Evolutionary conservation across 2,888 invertebrate genomes (phyloP), one percentile per base, ranked within the genome.

Genomic region (Nomada fucata): DNA sequence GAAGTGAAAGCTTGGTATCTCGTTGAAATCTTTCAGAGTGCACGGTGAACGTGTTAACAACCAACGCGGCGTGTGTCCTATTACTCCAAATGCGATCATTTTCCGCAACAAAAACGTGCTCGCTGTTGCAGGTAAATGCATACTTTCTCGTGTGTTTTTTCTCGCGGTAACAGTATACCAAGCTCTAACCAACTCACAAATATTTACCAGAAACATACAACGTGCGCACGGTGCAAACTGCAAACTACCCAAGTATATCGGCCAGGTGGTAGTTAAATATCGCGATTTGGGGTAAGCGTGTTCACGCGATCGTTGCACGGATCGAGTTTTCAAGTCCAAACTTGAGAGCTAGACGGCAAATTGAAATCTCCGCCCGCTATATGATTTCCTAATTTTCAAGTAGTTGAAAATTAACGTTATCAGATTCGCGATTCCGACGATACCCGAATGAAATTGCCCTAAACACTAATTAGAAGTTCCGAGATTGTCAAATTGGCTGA

Each of bases 361-460:
- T 88, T 88, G 88, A 90, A 89, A 89, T 87, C 87, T 83, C 86
- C 81, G 82, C 64, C 70, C 50, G 68, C 71, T 64, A 52, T 76
- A 74, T 67, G 68, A 64, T 72, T 78, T 75, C 80, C 77, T 74
- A 74, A 76, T 83, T 86, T 84, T 71, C 74, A 59, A 74, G 55
- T 60, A 52, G 81, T 82, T 74, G 60, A 76, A 71, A 59, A 79
- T 65, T 69, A 20, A 2, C 29, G 53, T 67, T 36, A 18, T 18
- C 9, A 13, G 29, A 26, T 13, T 4, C 13, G 0, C 1, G 7
- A 2, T 10, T 13, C 0, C 18, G 52, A 42, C 10, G 18, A 3
- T 26, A 42, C 11, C 15, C 18, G 50, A n/a, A 13, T 29, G 10
- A 26, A 65, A 20, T 55, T 18, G 11, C 13, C 0, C 3, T 11